Evolutionary conservation across 2,888 invertebrate genomes (phyloP).

Genomic region (Drosophila differens): DNA sequence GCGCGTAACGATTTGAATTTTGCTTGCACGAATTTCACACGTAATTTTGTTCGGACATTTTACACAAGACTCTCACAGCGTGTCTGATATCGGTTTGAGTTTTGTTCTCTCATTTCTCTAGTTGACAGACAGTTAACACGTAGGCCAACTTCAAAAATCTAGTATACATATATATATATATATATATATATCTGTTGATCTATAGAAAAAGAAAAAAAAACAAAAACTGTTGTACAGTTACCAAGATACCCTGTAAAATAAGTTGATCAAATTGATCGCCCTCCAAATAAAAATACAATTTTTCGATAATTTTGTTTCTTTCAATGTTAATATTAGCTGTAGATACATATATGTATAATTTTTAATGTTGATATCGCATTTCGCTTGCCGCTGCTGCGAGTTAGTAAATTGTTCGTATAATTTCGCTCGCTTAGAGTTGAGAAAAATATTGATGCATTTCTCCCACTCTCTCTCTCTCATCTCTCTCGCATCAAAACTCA

Average conservation of each 20-base stretch:
- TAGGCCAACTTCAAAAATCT: constrained; percentile 8
- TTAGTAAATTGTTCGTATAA: constrained; percentile 52
- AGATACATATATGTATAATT: constrained; percentile 49
- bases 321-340: constrained; percentile 60
- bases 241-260: background rate
- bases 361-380: constrained; percentile 57
- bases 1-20: constrained; percentile 55
- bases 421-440: constrained; percentile 46
- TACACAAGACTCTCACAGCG: constrained; percentile 69
- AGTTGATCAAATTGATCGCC: background rate
- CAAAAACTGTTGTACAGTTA: background rate
- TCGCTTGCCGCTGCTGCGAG: constrained; percentile 61
- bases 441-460: constrained; percentile 12
- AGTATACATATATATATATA: too few species aligned
- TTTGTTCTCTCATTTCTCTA: too few species aligned
- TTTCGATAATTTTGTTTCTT: constrained; percentile 17
- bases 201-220: background rate
- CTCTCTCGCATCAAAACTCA: constrained; percentile 33
- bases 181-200: background rate
- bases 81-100: constrained; percentile 24
- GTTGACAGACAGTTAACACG: background rate
- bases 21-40: constrained; percentile 60
- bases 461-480: background rate
- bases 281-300: constrained; percentile 10
- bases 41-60: constrained; percentile 68